Conservation (phyloP, 2,113 vertebrate species). For the Psilopsiagon aymara region DNA sequence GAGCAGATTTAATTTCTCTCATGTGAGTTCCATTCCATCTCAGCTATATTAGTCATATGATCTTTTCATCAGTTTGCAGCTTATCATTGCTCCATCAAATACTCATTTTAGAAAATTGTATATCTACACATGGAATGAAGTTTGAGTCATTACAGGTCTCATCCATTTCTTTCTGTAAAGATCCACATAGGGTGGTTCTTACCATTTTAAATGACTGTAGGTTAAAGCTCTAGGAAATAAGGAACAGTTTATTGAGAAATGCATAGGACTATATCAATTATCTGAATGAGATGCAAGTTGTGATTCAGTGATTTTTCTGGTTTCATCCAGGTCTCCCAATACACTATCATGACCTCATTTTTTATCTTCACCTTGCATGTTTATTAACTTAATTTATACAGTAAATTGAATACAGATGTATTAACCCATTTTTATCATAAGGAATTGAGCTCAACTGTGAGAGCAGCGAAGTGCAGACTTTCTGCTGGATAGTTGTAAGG, state of each 20-base stretch:
- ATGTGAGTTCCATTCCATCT: conserved; percentile 2
- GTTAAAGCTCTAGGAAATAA: not conserved
- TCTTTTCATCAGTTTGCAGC: not conserved
- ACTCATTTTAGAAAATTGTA: not conserved
- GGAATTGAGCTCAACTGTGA: not conserved
- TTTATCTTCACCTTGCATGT: not conserved
- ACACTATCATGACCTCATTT: not conserved
- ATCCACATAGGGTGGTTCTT: not conserved
- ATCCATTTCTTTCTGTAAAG: not conserved
- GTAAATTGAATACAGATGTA: not conserved
- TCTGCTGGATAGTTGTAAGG: not conserved
- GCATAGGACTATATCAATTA: not conserved
- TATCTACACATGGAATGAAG: not conserved
- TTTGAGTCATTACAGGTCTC: not conserved
- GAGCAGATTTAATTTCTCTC: conserved; percentile 45
- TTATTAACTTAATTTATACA: not conserved
- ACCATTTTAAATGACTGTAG: not conserved
- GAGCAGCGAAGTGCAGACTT: not conserved
- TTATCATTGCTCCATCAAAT: not conserved
- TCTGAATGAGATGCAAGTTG: not conserved
- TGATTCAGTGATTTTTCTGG: not conserved
- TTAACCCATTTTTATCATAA: not conserved
- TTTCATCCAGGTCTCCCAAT: not conserved
- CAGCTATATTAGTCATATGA: conserved; percentile 14
- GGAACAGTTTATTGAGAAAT: not conserved